A percentile compares a stretch with the other conserved stretches of the same genome.
Conservation (phyloP, 2,797 vertebrate genomes). For the Chelidonichthys spinosus region DNA sequence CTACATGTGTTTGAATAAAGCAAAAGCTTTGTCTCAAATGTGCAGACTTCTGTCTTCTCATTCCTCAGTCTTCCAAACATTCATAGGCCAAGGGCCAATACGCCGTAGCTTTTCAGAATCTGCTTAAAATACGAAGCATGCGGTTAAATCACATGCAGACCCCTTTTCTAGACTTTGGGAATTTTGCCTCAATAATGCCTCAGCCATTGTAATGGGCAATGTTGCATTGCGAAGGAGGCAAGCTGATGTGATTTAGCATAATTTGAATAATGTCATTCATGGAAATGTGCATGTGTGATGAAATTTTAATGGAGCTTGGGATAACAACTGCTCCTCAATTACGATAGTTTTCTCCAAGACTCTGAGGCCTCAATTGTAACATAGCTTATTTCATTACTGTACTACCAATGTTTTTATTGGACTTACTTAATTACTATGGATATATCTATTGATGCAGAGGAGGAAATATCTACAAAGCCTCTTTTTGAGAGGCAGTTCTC, state of each 20-base stretch:
- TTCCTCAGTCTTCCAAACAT: slow-evolving; percentile 50
- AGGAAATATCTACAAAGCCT: slow-evolving; percentile 38
- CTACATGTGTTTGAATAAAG: slow-evolving; percentile 48
- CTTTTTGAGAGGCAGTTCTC: slow-evolving; percentile 10
- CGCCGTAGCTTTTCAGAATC: slow-evolving; percentile 60
- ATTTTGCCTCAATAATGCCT: slow-evolving; percentile 62
- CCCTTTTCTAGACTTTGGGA: slow-evolving; percentile 68
- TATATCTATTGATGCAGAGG: slow-evolving; percentile 61
- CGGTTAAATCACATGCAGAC: slow-evolving; percentile 69
- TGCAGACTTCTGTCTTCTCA: slow-evolving; percentile 35
- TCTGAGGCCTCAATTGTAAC: slow-evolving; percentile 64
- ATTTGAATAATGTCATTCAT: slow-evolving; percentile 90
- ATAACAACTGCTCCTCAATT: slow-evolving; percentile 82
- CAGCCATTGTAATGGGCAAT: slow-evolving; percentile 79
- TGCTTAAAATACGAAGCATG: slow-evolving; percentile 72
- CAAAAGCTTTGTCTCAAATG: slow-evolving; percentile 45
- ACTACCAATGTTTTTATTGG: slow-evolving; percentile 70
- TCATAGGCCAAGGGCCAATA: slow-evolving; percentile 56
- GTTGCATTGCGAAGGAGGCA: slow-evolving; percentile 80
- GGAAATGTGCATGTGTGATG: slow-evolving; percentile 82
- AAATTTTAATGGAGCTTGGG: slow-evolving; percentile 84
- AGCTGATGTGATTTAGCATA: slow-evolving; percentile 87
- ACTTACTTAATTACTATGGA: slow-evolving; percentile 68
- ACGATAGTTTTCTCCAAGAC: slow-evolving; percentile 66
- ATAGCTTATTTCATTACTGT: slow-evolving; percentile 74